A percentile compares a stretch with the other conserved stretches of the same genome.
Evolutionary conservation across 2,113 vertebrate species (phyloP).

Genomic region (Pelecanus crispus): DNA sequence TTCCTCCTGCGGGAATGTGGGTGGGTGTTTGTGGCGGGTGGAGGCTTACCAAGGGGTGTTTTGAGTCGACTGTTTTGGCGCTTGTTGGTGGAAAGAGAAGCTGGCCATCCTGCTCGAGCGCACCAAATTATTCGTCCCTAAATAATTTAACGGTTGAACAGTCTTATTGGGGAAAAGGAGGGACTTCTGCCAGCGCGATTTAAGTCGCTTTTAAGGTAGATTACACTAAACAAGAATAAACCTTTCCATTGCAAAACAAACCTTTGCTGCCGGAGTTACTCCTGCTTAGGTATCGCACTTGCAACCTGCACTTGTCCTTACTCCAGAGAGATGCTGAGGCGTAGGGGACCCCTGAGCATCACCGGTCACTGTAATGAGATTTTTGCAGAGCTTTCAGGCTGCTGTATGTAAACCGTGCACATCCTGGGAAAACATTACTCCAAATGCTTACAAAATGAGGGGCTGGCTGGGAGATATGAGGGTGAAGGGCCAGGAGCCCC

Average conservation of each 20-base stretch:
- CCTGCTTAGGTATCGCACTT: rapidly evolving
- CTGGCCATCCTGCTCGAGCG: background rate
- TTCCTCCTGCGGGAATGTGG: background rate
- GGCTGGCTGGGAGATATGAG: background rate
- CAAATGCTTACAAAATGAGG: rapidly evolving
- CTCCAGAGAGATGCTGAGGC: rapidly evolving
- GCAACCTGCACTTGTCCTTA: background rate
- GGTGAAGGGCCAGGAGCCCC: background rate
- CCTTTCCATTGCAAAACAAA: background rate
- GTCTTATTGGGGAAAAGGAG: background rate
- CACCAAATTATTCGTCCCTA: background rate
- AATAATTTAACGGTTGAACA: background rate
- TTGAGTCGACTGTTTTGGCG: background rate
- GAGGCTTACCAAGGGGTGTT: background rate
- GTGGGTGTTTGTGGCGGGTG: background rate
- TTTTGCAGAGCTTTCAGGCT: background rate
- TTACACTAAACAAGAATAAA: background rate
- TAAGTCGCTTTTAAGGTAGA: background rate
- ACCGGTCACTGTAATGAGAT: rapidly evolving
- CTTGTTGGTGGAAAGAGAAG: background rate
- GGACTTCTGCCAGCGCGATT: rapidly evolving
- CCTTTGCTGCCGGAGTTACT: background rate
- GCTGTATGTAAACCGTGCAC: background rate
- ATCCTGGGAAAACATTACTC: background rate
- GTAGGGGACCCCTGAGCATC: background rate